Evolutionary conservation across 2,888 invertebrate species (phyloP).

Genomic region (Ellobium chinense): DNA sequence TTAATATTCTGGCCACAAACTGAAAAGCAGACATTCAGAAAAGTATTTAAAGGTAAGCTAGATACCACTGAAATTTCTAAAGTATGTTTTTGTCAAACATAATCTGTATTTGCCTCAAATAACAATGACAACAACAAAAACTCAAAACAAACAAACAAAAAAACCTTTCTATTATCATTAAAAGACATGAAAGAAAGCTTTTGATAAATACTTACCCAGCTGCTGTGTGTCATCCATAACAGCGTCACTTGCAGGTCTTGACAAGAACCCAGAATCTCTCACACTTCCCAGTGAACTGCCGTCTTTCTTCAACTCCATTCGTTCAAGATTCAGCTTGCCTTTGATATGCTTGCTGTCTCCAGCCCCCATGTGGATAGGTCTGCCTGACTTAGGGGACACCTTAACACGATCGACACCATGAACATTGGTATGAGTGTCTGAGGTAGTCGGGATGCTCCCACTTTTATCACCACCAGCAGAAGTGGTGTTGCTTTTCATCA

Average conservation of each 20-base stretch:
- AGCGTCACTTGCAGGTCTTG: slow-evolving; percentile 69
- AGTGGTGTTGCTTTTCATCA: not conserved
- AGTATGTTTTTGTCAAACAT: too few relatives aligned
- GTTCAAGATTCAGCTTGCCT: slow-evolving; percentile 43
- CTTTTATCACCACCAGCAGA: not conserved
- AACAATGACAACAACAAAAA: too few relatives aligned
- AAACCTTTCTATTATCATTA: too few relatives aligned
- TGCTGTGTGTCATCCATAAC: slow-evolving; percentile 50
- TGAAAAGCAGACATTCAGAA: too few relatives aligned
- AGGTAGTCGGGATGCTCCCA: not conserved
- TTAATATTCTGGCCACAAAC: too few relatives aligned
- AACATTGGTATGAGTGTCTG: not conserved
- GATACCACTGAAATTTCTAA: too few relatives aligned
- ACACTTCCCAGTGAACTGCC: not conserved
- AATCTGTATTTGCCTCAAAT: too few relatives aligned
- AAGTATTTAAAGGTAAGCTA: too few relatives aligned
- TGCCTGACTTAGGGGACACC: not conserved
- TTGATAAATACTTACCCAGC: not conserved
- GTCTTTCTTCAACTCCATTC: slow-evolving; percentile 34
- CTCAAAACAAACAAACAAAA: too few relatives aligned
- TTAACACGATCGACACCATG: not conserved
- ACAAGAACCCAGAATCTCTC: slow-evolving; percentile 63
- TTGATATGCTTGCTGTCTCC: slow-evolving; percentile 43
- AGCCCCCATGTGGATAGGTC: not conserved
- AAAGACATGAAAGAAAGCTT: not conserved